These are phyloP conservation scores for Formicarius rufipectus DNA, from an alignment of 2,113 vertebrate genomes.

Conservation along the genomic window DNA sequence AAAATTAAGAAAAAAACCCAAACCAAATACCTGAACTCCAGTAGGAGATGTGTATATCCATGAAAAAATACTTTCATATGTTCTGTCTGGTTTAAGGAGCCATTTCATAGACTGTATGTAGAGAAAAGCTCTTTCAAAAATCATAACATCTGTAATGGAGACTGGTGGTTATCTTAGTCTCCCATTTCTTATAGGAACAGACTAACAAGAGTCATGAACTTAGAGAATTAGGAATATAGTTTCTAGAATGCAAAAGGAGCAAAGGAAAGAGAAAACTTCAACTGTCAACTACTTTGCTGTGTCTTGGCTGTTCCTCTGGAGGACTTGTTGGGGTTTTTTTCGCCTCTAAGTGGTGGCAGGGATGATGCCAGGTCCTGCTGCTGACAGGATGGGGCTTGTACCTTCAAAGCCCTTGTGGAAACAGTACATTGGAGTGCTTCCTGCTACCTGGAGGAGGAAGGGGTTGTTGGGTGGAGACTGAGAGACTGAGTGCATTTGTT, in stretches of 20 bases:
- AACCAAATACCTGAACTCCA: background rate
- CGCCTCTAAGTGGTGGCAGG: background rate
- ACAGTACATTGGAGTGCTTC: background rate
- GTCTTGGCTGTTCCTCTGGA: background rate
- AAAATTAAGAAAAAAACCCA: background rate
- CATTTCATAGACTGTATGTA: background rate
- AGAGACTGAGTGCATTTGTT: background rate
- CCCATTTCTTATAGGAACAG: background rate
- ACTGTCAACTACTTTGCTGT: background rate
- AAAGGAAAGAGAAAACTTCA: background rate
- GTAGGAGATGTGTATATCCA: background rate
- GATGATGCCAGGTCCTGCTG: background rate
- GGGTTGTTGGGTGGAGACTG: background rate
- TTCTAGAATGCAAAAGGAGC: background rate
- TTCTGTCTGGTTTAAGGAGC: background rate
- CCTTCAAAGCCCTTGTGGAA: background rate
- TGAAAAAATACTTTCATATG: background rate
- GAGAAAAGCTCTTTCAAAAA: background rate
- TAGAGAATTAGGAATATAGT: background rate
- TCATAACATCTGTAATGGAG: background rate
- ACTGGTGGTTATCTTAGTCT: background rate
- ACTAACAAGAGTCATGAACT: accelerated
- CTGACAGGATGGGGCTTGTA: background rate
- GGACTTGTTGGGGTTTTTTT: background rate
- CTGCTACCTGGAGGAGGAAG: background rate